A percentile compares a stretch with the other conserved stretches of the same genome.
Conservation (phyloP, 2,797 vertebrate species). For the Parauchenoglanis ngamensis region DNA sequence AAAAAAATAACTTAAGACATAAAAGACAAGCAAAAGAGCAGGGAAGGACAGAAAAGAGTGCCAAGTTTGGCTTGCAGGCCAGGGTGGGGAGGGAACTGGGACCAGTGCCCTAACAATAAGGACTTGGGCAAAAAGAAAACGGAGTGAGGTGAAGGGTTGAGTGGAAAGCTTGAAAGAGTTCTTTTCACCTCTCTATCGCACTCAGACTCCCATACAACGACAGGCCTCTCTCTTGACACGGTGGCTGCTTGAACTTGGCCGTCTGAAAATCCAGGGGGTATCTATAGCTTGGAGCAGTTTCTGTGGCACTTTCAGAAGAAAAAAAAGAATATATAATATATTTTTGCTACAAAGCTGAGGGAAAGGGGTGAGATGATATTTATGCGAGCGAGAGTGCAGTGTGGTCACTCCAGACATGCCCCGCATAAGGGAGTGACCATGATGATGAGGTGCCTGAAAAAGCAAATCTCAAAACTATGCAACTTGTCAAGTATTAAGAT, state of each 20-base stretch:
- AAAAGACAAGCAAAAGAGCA: constrained; percentile 45
- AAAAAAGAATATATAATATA: constrained; percentile 78
- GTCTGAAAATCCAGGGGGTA: constrained; percentile 55
- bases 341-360: constrained; percentile 79
- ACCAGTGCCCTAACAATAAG: constrained; percentile 33
- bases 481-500: constrained; percentile 86
- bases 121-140: constrained; percentile 39
- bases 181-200: constrained; percentile 42
- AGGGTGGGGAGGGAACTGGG: constrained; percentile 32
- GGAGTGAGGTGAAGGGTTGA: constrained; percentile 39
- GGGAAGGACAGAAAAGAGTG: constrained; percentile 44
- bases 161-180: constrained; percentile 29
- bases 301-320: constrained; percentile 75
- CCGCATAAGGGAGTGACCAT: constrained; percentile 75
- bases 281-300: constrained; percentile 67
- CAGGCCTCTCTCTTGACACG: constrained; percentile 53
- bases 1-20: not conserved
- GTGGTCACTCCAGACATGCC: constrained; percentile 58
- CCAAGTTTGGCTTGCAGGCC: constrained; percentile 18
- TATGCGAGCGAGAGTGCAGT: constrained; percentile 69
- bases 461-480: constrained; percentile 92
- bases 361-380: constrained; percentile 76
- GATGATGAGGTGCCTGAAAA: constrained; percentile 88
- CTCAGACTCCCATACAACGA: constrained; percentile 49
- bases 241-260: constrained; percentile 49